These are phyloP conservation scores for Entomobrya proxima DNA, from an alignment of 2,888 invertebrate genomes.

Conservation along the genomic window DNA sequence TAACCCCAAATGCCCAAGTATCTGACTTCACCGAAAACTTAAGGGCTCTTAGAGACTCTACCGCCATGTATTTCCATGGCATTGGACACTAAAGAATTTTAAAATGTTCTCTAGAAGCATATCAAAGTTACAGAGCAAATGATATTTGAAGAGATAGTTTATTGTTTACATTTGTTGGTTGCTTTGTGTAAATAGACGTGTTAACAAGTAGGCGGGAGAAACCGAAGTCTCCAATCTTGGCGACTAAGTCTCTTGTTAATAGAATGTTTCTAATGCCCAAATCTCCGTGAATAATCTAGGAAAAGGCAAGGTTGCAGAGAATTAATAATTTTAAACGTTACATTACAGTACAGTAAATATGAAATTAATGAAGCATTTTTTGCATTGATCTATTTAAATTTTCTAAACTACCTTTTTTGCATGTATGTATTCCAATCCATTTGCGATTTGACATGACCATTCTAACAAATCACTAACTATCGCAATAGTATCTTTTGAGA, in stretches of 20 bases:
- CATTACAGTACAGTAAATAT: too few relatives aligned
- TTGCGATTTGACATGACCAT: constrained; percentile 59
- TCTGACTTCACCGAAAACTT: constrained; percentile 76
- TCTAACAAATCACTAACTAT: background rate
- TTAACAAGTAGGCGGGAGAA: constrained; percentile 60
- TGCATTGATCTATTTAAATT: too few relatives aligned
- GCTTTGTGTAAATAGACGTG: constrained; percentile 54
- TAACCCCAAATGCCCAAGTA: constrained; percentile 77
- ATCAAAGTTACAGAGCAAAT: too few relatives aligned
- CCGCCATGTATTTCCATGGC: constrained; percentile 76
- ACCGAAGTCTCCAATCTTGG: constrained; percentile 70
- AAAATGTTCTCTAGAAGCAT: too few relatives aligned
- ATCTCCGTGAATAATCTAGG: constrained; percentile 70
- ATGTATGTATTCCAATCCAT: constrained; percentile 62
- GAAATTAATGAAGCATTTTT: too few relatives aligned
- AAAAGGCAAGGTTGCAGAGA: too few relatives aligned
- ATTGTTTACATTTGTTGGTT: constrained; percentile 41
- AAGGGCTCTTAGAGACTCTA: constrained; percentile 50
- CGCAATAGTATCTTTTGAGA: too few relatives aligned
- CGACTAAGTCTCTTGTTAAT: constrained; percentile 26
- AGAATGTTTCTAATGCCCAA: constrained; percentile 66
- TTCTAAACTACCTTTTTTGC: constrained; percentile 4
- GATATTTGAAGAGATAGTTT: too few relatives aligned
- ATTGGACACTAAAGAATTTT: constrained; percentile 11
- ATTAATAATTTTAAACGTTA: too few relatives aligned